phyloP scores from a whole-genome alignment of 2,113 vertebrate species.

The Lagopus leucura region DNA sequence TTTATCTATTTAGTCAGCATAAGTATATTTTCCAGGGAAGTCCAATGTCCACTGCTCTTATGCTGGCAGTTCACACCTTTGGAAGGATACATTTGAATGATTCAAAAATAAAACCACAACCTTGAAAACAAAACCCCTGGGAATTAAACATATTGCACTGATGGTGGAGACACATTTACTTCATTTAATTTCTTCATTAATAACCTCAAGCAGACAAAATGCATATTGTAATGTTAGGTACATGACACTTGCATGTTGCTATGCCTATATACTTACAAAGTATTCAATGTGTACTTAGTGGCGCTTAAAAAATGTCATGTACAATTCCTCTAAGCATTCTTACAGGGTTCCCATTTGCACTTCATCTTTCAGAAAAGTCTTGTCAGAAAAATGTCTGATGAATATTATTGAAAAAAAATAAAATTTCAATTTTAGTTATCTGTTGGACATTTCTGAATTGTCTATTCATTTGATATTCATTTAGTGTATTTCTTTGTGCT shows the following conservation, averaged over 20 bases:
- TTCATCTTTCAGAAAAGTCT: constrained; percentile 82
- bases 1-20: constrained; percentile 17
- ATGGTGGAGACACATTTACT: constrained; percentile 54
- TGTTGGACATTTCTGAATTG: constrained; percentile 83
- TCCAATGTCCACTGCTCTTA: not conserved
- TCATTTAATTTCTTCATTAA: constrained; percentile 57
- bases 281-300: constrained; percentile 87
- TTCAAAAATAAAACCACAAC: constrained; percentile 29
- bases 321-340: constrained; percentile 81
- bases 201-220: constrained; percentile 78
- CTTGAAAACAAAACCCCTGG: constrained; percentile 1
- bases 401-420: constrained; percentile 81
- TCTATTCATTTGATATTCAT: constrained; percentile 82
- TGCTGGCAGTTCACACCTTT: constrained; percentile 42
- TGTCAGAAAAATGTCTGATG: constrained; percentile 82
- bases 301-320: constrained; percentile 83
- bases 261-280: constrained; percentile 87
- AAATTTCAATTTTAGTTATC: constrained; percentile 84
- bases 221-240: constrained; percentile 86
- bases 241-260: constrained; percentile 87
- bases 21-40: constrained; percentile 19
- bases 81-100: constrained; percentile 55
- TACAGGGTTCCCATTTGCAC: constrained; percentile 84
- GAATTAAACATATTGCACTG: constrained; percentile 76
- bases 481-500: constrained; percentile 53